Conservation (phyloP, 37 sponge, comb jelly and placozoan species). For the Amphimedon queenslandica region DNA sequence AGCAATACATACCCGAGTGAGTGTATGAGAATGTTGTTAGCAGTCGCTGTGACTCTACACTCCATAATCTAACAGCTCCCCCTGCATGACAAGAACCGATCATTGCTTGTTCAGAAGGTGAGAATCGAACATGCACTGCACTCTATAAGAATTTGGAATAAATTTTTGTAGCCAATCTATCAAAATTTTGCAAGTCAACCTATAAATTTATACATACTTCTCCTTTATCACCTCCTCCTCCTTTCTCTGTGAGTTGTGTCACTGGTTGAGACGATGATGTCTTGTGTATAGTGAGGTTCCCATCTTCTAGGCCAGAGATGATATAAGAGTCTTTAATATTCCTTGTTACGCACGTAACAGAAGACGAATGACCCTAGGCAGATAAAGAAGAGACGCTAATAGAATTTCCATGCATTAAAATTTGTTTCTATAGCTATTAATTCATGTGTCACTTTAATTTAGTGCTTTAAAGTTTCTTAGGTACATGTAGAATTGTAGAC, state of each 20-base stretch:
- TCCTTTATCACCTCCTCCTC: neutral
- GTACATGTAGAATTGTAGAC: too few relatives aligned
- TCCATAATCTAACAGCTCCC: conserved; percentile 70
- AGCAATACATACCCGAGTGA: conserved; percentile 29
- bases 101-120: conserved; percentile 45
- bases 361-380: conserved; percentile 56
- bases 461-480: too few relatives aligned
- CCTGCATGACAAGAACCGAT: conserved; percentile 38
- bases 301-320: conserved; percentile 52
- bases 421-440: too few relatives aligned
- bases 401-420: neutral
- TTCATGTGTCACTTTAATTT: too few relatives aligned
- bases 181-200: neutral
- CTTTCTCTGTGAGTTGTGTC: neutral
- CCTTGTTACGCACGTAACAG: conserved; percentile 34
- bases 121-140: conserved; percentile 44
- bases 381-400: neutral
- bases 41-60: conserved; percentile 68
- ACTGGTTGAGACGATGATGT: conserved; percentile 25
- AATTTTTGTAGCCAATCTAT: neutral
- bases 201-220: conserved; percentile 2
- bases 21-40: conserved; percentile 42
- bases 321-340: conserved; percentile 23
- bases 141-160: conserved; percentile 19
- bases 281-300: conserved; percentile 49